Conservation (phyloP, 1,140 invertebrate genomes). For the Gryllus bimaculatus region DNA sequence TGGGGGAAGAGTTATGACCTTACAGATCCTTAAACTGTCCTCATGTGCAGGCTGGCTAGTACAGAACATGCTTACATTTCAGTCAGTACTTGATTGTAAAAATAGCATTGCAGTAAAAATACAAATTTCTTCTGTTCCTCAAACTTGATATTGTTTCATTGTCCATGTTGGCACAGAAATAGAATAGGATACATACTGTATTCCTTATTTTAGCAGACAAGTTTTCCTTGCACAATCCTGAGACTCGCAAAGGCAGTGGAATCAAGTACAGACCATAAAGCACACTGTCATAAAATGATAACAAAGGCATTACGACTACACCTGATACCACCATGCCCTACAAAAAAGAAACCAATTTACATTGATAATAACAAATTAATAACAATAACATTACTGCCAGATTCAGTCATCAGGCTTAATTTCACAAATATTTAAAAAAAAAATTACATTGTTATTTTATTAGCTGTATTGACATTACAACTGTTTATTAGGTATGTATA, state of each 20-base stretch:
- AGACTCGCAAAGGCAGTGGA: neutral
- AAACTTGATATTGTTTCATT: neutral
- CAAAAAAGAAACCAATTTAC: neutral
- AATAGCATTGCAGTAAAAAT: conserved; percentile 1
- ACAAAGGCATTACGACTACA: neutral
- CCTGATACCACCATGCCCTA: neutral
- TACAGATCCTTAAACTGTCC: neutral
- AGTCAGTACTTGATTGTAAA: conserved; percentile 5
- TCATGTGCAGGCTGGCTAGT: neutral
- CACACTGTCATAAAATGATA: neutral
- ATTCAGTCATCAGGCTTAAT: neutral
- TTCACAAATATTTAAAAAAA: neutral
- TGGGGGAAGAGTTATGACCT: neutral
- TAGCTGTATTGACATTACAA: neutral
- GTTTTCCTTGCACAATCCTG: neutral
- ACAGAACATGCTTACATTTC: neutral
- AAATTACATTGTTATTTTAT: neutral
- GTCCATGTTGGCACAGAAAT: neutral
- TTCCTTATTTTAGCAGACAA: neutral
- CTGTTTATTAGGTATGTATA: neutral
- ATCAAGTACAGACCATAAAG: conserved; percentile 4
- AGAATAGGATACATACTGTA: neutral
- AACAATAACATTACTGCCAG: neutral
- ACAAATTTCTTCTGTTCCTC: neutral
- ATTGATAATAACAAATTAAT: neutral